Conservation (phyloP, 2,113 vertebrate genomes). For the Odocoileus hemionus region DNA sequence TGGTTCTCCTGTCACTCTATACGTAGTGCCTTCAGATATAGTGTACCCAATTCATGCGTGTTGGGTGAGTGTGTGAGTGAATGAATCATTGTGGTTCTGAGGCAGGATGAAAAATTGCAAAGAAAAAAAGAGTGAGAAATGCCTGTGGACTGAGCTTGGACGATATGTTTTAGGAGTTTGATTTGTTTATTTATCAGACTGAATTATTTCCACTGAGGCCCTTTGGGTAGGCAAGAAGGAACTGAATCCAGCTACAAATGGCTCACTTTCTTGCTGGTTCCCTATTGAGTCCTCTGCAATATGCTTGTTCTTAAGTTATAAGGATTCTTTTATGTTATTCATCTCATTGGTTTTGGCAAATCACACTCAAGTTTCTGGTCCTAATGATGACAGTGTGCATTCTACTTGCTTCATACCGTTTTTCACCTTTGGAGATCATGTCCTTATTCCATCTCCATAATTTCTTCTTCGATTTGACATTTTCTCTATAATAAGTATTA, state of each 20-base stretch:
- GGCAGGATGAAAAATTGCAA: neutral
- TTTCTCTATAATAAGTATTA: neutral
- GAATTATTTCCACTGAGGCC: neutral
- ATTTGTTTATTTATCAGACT: neutral
- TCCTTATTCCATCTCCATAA: neutral
- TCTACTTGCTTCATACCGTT: neutral
- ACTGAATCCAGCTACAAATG: neutral
- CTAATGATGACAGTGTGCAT: neutral
- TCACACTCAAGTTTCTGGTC: neutral
- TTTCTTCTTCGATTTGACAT: neutral
- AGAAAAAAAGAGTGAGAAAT: neutral
- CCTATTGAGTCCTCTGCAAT: neutral
- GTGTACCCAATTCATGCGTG: neutral
- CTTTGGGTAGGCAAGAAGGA: neutral
- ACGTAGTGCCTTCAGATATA: neutral
- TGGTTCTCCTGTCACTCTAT: neutral
- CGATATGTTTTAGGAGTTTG: neutral
- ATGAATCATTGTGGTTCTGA: neutral
- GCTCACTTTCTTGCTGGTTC: neutral
- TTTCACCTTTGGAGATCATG: constrained; percentile 11
- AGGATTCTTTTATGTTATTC: neutral
- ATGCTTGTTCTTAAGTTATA: neutral
- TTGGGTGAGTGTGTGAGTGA: neutral
- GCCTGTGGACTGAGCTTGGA: neutral
- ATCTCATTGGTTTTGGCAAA: constrained; percentile 17